phyloP scores from a whole-genome alignment of 2,797 vertebrate species.

The Hippopotamyrus pictus region DNA sequence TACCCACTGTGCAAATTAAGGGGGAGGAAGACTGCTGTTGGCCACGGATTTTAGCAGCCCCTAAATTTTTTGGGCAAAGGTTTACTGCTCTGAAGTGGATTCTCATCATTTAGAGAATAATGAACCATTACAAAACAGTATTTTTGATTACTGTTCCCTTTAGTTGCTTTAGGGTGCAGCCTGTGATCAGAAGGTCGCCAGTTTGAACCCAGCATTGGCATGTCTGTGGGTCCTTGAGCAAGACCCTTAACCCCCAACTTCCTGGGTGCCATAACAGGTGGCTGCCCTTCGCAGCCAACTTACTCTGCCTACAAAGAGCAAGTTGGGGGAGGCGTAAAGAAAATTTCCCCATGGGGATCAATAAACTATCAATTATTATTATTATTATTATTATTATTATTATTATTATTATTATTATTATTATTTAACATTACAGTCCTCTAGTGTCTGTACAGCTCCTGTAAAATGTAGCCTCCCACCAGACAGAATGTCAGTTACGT shows the following conservation, averaged over 20 bases:
- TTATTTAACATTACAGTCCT: constrained; percentile 61
- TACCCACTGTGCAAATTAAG: constrained; percentile 30
- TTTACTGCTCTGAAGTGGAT: background rate
- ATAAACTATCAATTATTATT: background rate
- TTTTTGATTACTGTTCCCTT: background rate
- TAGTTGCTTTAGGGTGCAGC: background rate
- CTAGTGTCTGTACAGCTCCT: constrained; percentile 60
- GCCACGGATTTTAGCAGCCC: constrained; percentile 25
- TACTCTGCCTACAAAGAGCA: background rate
- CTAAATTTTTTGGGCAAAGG: constrained; percentile 44
- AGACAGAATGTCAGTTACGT: background rate
- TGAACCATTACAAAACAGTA: background rate
- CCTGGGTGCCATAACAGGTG: background rate
- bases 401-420: constrained; percentile 20
- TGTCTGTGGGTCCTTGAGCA: background rate
- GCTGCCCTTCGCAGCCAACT: background rate
- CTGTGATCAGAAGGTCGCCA: background rate
- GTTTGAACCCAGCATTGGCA: background rate
- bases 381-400: constrained; percentile 28
- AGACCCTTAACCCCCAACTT: background rate
- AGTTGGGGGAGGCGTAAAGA: background rate
- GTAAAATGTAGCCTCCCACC: background rate
- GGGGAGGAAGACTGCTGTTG: constrained; percentile 25
- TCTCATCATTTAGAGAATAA: background rate
- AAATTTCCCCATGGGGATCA: background rate